Percentiles rank a stretch among this genome's conserved stretches.
phyloP scores from a whole-genome alignment of 2,888 invertebrate genomes.

The Netelia inedita region DNA sequence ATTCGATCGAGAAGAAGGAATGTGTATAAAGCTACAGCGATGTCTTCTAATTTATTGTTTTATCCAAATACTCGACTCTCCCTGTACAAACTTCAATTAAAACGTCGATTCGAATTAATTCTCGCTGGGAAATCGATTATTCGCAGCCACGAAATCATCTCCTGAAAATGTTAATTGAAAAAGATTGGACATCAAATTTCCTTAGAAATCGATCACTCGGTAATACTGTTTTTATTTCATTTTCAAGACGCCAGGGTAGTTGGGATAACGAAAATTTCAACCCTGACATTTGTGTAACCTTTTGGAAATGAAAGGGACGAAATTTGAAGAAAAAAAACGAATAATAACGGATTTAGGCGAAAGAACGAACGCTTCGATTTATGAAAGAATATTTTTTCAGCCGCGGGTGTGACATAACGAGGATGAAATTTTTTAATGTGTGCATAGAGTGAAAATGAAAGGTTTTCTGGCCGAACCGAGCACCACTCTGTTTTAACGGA shows the following conservation, averaged over 20 bases:
- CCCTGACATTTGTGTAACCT: no score
- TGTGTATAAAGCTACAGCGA: background rate
- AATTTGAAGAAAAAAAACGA: no score
- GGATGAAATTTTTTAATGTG: no score
- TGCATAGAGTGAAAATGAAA: no score
- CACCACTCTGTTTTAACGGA: background rate
- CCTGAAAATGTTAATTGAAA: slow-evolving; percentile 22
- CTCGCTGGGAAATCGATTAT: slow-evolving; percentile 2
- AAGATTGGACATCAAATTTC: slow-evolving; percentile 8
- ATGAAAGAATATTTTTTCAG: no score
- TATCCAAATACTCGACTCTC: background rate
- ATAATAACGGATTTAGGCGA: no score
- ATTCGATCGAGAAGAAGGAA: background rate
- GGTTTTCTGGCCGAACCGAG: background rate
- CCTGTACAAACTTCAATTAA: background rate
- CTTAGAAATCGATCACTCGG: background rate
- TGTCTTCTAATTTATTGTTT: background rate
- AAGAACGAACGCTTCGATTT: no score
- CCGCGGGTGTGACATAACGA: no score
- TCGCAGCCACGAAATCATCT: background rate
- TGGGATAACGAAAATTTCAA: no score
- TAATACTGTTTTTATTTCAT: background rate
- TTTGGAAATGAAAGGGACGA: no score
- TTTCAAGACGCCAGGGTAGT: no score
- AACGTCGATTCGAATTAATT: background rate